phyloP scores from a whole-genome alignment of 1,140 invertebrate species.

The Drosophila ambigua region DNA sequence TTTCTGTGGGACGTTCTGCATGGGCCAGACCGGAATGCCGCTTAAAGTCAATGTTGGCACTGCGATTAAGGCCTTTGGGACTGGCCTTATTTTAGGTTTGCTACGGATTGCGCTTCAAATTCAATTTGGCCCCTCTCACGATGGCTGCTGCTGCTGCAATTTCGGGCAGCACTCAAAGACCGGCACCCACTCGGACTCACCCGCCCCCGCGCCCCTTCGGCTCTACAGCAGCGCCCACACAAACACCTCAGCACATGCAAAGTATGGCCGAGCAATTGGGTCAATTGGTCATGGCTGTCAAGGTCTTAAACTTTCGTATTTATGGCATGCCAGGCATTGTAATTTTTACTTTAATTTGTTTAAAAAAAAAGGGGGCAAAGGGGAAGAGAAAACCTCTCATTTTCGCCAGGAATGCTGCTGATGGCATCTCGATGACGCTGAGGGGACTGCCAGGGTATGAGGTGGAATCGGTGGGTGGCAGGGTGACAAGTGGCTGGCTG shows the following conservation, averaged over 20 bases:
- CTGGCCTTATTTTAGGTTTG: conserved; percentile 49
- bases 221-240: conserved; percentile 18
- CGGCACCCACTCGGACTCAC: conserved; percentile 1
- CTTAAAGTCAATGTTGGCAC: conserved; percentile 25
- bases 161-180: conserved; percentile 22
- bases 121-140: conserved; percentile 62
- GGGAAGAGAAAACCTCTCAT: conserved; percentile 6
- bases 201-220: neutral
- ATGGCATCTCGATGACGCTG: conserved; percentile 36
- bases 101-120: conserved; percentile 54
- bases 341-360: conserved; percentile 75
- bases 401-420: conserved; percentile 31
- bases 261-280: conserved; percentile 64
- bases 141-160: conserved; percentile 26
- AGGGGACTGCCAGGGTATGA: neutral
- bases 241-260: conserved; percentile 62
- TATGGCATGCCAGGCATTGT: conserved; percentile 75
- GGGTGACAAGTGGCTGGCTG: conserved; percentile 37
- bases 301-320: conserved; percentile 76
- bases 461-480: neutral
- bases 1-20: neutral
- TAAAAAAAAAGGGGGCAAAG: conserved; percentile 8
- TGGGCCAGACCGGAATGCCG: neutral
- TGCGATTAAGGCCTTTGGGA: conserved; percentile 29
- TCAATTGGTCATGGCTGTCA: conserved; percentile 79